phyloP scores from a whole-genome alignment of 2,888 invertebrate genomes.

The Dione juno region DNA sequence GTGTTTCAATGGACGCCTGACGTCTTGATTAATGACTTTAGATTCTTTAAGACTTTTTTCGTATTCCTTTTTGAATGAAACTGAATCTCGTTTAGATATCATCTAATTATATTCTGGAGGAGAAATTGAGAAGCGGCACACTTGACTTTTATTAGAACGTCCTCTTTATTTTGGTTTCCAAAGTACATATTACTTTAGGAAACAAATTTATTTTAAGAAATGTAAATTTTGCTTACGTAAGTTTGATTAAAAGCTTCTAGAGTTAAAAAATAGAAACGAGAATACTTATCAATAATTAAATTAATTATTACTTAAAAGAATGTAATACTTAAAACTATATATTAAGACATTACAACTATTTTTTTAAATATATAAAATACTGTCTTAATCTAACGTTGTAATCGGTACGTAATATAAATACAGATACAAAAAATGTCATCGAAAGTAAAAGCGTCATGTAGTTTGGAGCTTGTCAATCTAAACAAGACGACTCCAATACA shows the following conservation, averaged over 20 bases:
- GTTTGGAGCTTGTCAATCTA: slow-evolving; percentile 53
- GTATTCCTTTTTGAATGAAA: slow-evolving; percentile 53
- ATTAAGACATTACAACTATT: no score
- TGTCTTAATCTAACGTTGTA: neutral
- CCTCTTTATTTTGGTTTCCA: neutral
- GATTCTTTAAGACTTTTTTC: slow-evolving; percentile 58
- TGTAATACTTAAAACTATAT: neutral
- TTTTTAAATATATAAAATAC: neutral
- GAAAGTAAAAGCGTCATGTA: slow-evolving; percentile 69
- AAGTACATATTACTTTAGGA: neutral
- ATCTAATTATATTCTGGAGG: slow-evolving; percentile 68
- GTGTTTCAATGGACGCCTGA: slow-evolving; percentile 57
- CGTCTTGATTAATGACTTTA: slow-evolving; percentile 67
- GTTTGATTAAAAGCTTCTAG: neutral
- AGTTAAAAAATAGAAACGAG: neutral
- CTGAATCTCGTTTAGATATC: slow-evolving; percentile 51
- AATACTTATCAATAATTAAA: slow-evolving; percentile 2
- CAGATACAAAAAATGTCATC: slow-evolving; percentile 7
- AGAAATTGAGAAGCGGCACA: slow-evolving; percentile 49
- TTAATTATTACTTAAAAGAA: no score
- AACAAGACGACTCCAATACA: slow-evolving; percentile 53
- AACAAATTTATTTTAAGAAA: neutral
- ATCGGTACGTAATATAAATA: neutral
- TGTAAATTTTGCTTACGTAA: neutral
- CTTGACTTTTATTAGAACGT: slow-evolving; percentile 23